These are phyloP conservation scores for Seriola aureovittata DNA, from an alignment of 2,113 vertebrate species.

Conservation along the genomic window DNA sequence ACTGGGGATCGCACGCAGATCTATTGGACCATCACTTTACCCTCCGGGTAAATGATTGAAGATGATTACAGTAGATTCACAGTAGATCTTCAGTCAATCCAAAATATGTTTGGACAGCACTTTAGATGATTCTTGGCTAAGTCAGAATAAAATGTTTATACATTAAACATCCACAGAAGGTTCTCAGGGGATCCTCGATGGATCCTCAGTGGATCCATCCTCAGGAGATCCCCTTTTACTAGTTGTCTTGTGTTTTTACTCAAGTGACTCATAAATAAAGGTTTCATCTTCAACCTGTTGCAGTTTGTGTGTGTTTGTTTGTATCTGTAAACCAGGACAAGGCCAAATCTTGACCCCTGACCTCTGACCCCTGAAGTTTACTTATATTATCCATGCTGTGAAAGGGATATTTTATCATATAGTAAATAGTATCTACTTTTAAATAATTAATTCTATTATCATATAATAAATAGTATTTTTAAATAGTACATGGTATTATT, in stretches of 20 bases:
- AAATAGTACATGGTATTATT: too few relatives aligned
- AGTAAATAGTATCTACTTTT: too few relatives aligned
- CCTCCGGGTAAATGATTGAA: too few relatives aligned
- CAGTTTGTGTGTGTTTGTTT: conserved; percentile 7
- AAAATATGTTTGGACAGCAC: too few relatives aligned
- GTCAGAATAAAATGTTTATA: too few relatives aligned
- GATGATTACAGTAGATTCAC: too few relatives aligned
- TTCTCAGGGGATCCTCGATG: not conserved
- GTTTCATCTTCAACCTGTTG: not conserved
- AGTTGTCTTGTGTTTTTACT: not conserved
- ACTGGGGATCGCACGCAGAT: too few relatives aligned
- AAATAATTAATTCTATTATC: too few relatives aligned
- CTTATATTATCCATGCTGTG: too few relatives aligned
- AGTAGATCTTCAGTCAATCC: not conserved
- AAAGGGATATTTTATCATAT: too few relatives aligned
- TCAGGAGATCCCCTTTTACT: not conserved
- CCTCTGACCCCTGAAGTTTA: not conserved
- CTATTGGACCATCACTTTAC: too few relatives aligned
- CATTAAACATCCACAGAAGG: not conserved
- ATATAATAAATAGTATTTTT: too few relatives aligned
- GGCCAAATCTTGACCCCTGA: not conserved
- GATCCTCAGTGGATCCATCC: not conserved
- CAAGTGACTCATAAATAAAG: conserved; percentile 35
- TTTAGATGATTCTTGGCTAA: not conserved
- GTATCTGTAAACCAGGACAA: not conserved